Base-by-base conservation (phyloP, 1,140 invertebrate species). In the Pomacea maculata region DNA sequence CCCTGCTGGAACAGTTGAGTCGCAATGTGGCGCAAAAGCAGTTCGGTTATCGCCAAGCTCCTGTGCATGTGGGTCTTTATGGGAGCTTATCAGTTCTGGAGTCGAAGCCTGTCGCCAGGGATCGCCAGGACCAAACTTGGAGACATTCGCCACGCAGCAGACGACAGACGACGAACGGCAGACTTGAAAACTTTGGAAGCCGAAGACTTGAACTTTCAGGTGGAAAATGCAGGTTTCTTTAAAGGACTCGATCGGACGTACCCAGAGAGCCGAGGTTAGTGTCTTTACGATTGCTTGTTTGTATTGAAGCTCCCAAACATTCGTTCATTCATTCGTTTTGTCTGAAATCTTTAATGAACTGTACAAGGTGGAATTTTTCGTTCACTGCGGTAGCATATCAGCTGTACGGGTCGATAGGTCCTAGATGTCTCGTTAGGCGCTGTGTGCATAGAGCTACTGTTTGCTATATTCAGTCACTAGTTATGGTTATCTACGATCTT, bases 71-170 rank as follows among this genome's bases (percentile, higher is more conserved):
- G 67, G 67, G 67, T 70, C 6, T 70, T 70, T 11, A n/a, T 70
- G 29, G 67, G 67, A 70, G 67, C 67, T n/a, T 70, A 70, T n/a
- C 67, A 70, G 67, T 70, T 70, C 29, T 70, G 67, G 67, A n/a
- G 67, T 11, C 67, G 67, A 6, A 21, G 57, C 9, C 15, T 61
- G 57, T 61, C 67, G 67, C 67, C 67, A 70, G 21, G 29, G n/a
- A 70, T 4, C 67, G 21, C 29, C n/a, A 34, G 9, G 11, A 25
- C 67, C 11, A 12, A 34, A 34, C 67, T 25, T 2, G 67, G 14
- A 0, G 67, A 70, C 67, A n/a, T 1, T 70, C n/a, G n/a, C 29
- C 67, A 70, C 12, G 21, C 21, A 25, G 21, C 67, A 25, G 67
- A 34, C 67, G 67, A 34, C 29, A 34, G 21, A n/a, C n/a, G 67